phyloP scores from a whole-genome alignment of 1,140 invertebrate species.

The Grapholita molesta region DNA sequence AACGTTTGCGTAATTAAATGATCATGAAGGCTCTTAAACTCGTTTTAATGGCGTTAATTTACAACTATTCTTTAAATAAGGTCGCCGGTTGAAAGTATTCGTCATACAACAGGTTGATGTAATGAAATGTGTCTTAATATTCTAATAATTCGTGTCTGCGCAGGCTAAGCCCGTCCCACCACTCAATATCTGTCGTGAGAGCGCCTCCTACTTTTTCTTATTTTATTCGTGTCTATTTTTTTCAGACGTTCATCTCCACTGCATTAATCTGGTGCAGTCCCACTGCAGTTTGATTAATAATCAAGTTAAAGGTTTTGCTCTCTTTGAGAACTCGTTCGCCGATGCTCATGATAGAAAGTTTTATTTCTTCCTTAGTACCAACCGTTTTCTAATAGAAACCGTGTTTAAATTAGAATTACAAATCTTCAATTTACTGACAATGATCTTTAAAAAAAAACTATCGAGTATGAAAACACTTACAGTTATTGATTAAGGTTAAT shows the following conservation, averaged over 20 bases:
- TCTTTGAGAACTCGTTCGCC: background rate
- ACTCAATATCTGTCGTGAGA: slow-evolving; percentile 74
- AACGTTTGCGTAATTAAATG: slow-evolving; percentile 74
- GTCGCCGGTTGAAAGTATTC: slow-evolving; percentile 58
- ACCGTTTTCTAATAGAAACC: background rate
- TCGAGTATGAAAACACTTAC: no score
- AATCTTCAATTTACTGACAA: background rate
- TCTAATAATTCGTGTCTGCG: slow-evolving; percentile 65
- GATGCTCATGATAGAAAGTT: background rate
- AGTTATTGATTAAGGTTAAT: background rate
- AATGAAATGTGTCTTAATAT: slow-evolving; percentile 46
- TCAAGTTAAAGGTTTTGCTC: slow-evolving; percentile 37
- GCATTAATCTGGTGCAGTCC: slow-evolving; percentile 65
- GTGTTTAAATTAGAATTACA: background rate
- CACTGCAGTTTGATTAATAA: slow-evolving; percentile 74
- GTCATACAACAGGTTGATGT: slow-evolving; percentile 51
- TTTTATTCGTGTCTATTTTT: slow-evolving; percentile 67
- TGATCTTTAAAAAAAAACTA: no score
- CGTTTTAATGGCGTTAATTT: slow-evolving; percentile 73
- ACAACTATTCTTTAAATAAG: slow-evolving; percentile 55
- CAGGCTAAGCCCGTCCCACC: slow-evolving; percentile 74
- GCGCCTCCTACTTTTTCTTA: slow-evolving; percentile 75
- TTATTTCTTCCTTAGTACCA: background rate
- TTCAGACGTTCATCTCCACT: slow-evolving; percentile 59
- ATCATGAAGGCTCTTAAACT: slow-evolving; percentile 62